These are phyloP conservation scores for Bombus fervidus DNA, from an alignment of 1,140 invertebrate genomes.

Conservation along the genomic window DNA sequence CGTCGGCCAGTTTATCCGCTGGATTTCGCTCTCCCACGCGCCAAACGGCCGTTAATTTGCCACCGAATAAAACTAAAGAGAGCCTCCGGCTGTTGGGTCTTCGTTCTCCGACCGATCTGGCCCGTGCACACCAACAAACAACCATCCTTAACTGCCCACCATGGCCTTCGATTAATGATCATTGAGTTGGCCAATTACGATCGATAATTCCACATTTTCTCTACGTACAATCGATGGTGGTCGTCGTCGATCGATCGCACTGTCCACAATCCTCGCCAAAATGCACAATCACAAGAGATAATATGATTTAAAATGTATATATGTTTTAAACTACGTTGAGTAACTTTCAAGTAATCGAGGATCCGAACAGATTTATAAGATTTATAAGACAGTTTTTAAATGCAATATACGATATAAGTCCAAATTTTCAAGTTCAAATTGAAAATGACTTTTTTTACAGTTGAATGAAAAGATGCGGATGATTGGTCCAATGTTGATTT, in stretches of 20 bases:
- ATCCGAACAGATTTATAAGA: no score
- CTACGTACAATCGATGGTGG: constrained; percentile 33
- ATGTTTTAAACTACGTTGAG: neutral
- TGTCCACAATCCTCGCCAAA: neutral
- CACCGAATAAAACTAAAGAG: constrained; percentile 33
- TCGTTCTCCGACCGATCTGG: constrained; percentile 8
- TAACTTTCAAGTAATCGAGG: no score
- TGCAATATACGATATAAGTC: no score
- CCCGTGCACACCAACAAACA: neutral
- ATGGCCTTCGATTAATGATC: constrained; percentile 28
- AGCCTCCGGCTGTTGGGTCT: neutral
- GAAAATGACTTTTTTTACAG: no score
- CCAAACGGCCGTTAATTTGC: constrained; percentile 55
- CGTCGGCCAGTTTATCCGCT: constrained; percentile 26
- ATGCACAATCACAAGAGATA: neutral
- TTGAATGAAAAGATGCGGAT: no score
- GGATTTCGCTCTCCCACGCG: constrained; percentile 50
- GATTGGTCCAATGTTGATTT: no score
- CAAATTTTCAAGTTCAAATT: no score
- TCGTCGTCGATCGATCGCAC: neutral
- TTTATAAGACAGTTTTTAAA: no score
- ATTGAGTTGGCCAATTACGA: constrained; percentile 61
- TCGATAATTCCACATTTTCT: constrained; percentile 63
- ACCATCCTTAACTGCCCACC: neutral
- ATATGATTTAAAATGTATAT: neutral